Evolutionary conservation across 1,140 invertebrate genomes (phyloP), one percentile per base, ranked within the genome.

Genomic region (Rhynchophorus ferrugineus): DNA sequence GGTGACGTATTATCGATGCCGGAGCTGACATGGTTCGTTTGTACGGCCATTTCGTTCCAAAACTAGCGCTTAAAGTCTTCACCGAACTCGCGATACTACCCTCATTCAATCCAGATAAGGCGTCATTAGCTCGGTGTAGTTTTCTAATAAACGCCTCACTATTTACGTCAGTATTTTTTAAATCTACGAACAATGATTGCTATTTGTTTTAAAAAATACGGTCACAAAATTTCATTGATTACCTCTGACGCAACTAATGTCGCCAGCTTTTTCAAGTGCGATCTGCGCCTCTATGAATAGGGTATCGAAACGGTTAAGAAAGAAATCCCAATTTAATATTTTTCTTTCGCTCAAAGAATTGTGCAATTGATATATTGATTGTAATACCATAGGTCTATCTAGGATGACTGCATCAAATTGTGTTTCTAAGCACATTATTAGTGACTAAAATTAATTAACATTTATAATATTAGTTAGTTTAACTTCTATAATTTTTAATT

Each of bases 291-390:
- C 97, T 8, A 99, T 71, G 61, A 95, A 95, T 1, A 99, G 73
- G 0, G 91, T 86, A 67, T 99, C 96, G 70, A 99, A 98, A 39
- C 95, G 80, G 70, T 94, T 94, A 3, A 98, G 76, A 69, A 99
- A 99, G 74, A 99, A 99, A 50, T 98, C 93, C 95, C 96, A 99
- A 1, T 84, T 84, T 5, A 99, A 76, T 53, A 98, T 90, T 57
- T 84, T 82, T 33, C 93, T 76, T 66, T 97, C 91, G 54, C 86
- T 88, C 2, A 99, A 77, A 3, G 90, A 87, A 66, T 95, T 96
- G 64, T 95, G 89, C 1, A 99, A 76, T 66, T 98, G 90, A 71
- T 95, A 93, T 13, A 99, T 78, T 0, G 90, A 87, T 70, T 97
- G 92, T n/a, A 99, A 78, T 21, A 99, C 92, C 80, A 99, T 89